Base-by-base conservation (phyloP, 2,888 invertebrate genomes). In the Sarcophaga rosellei region DNA sequence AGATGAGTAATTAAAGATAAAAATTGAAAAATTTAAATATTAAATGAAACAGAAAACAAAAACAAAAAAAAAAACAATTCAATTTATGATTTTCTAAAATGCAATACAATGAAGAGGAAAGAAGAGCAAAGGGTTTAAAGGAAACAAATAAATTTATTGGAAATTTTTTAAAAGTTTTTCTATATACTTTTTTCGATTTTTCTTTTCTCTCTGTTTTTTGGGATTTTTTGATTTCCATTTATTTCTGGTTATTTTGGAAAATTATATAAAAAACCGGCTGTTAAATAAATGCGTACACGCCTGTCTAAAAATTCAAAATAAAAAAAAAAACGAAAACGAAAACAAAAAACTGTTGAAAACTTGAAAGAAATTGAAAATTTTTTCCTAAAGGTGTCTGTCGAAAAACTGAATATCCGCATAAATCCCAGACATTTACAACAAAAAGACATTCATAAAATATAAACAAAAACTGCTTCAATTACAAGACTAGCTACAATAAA, bases 181-280 rank as follows among this genome's bases (percentile, higher is more conserved):
- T 47, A 15, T 44, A 8, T 66, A n/a, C n/a, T 66, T 4, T 45
- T 10, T n/a, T 20, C 20, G 4, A 5, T 47, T 68, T 47, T 47
- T 68, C 21, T 68, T 68, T 47, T 68, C 47, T 47, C 15, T 15
- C 12, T 20, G 15, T 53, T 35, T 35, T 35, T 35, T 8, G 35
- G 23, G 47, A 23, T 66, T 35, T 35, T 8, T 8, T n/a, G 47
- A 23, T 66, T 44, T 66, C 44, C 20, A 68, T 21, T 20, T 15
- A n/a, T 45, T 21, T 65, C 25, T 45, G 11, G 6, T 66, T 59
- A 57, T 76, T 57, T 44, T 70, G 78, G 78, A 21, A 78, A 63
- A 70, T 78, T 68, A 78, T 62, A 47, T 69, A 78, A 75, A 20
- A 69, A 78, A 78, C 78, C 62, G 78, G 78, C 69, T 78, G 12